Percentiles rank a stretch among this genome's conserved stretches.
Evolutionary conservation across 2,888 invertebrate genomes (phyloP).

Genomic region (Apeira syringaria): DNA sequence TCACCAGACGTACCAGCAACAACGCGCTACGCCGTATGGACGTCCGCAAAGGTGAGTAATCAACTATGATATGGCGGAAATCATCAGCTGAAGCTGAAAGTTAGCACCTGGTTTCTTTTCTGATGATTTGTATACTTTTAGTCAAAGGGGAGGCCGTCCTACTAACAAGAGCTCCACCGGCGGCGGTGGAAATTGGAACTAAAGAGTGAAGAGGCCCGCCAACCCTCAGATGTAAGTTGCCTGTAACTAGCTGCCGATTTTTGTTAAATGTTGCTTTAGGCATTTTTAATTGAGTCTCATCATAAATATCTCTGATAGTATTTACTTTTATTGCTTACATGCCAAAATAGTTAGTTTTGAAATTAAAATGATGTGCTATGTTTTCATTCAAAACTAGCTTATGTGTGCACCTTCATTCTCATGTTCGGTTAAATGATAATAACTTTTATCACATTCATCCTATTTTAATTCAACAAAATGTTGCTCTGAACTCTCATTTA

Average conservation of each 20-base stretch:
- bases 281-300: too few relatives aligned
- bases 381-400: too few relatives aligned
- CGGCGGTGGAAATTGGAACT: slow-evolving; percentile 11
- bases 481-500: too few relatives aligned
- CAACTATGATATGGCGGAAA: not conserved
- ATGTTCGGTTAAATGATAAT: too few relatives aligned
- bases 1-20: slow-evolving; percentile 45
- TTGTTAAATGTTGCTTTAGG: not conserved
- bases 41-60: slow-evolving; percentile 65
- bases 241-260: not conserved
- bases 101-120: not conserved
- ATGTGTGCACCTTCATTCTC: too few relatives aligned
- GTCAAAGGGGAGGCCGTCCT: slow-evolving; percentile 13
- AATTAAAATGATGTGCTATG: too few relatives aligned
- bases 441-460: too few relatives aligned
- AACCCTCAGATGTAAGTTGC: slow-evolving; percentile 5
- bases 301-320: too few relatives aligned
- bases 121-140: slow-evolving; percentile 2
- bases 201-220: not conserved
- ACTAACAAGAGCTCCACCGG: slow-evolving; percentile 3
- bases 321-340: too few relatives aligned
- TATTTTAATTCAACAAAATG: too few relatives aligned
- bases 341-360: too few relatives aligned
- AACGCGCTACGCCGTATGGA: slow-evolving; percentile 62
- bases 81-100: not conserved